Evolutionary conservation across 1,140 invertebrate species (phyloP).

Genomic region (Macrosteles quadrilineatus): DNA sequence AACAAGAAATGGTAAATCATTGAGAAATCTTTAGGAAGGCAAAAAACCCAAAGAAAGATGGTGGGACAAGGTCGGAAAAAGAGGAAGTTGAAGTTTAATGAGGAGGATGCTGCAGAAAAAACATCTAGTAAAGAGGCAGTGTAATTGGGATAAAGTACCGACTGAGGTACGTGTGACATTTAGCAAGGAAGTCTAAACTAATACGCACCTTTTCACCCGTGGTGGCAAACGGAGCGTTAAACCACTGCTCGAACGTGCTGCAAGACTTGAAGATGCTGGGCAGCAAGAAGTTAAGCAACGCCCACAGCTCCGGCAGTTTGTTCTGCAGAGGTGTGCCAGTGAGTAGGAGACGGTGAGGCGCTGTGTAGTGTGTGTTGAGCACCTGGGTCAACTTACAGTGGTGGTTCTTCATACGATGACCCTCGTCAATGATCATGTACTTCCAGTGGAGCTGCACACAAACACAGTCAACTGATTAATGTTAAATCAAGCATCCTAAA

Average conservation of each 20-base stretch:
- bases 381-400: slow-evolving; percentile 98
- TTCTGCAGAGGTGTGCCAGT: slow-evolving; percentile 99
- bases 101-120: too few species aligned
- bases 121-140: too few species aligned
- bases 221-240: slow-evolving; percentile 98
- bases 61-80: too few species aligned
- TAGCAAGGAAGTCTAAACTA: too few species aligned
- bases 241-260: slow-evolving; percentile 99
- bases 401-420: slow-evolving; percentile 99
- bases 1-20: too few species aligned
- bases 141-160: too few species aligned
- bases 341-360: slow-evolving; percentile 90
- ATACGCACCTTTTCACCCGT: slow-evolving; percentile 94
- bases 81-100: too few species aligned
- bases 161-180: too few species aligned
- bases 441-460: slow-evolving; percentile 91
- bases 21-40: too few species aligned
- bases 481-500: too few species aligned
- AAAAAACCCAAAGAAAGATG: too few species aligned
- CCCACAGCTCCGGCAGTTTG: slow-evolving; percentile 97
- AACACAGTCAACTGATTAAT: too few species aligned
- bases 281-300: slow-evolving; percentile 96
- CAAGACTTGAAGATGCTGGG: slow-evolving; percentile 98
- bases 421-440: slow-evolving; percentile 99
- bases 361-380: slow-evolving; percentile 94